phyloP scores from a whole-genome alignment of 2,113 vertebrate genomes.

The Xyrauchen texanus region DNA sequence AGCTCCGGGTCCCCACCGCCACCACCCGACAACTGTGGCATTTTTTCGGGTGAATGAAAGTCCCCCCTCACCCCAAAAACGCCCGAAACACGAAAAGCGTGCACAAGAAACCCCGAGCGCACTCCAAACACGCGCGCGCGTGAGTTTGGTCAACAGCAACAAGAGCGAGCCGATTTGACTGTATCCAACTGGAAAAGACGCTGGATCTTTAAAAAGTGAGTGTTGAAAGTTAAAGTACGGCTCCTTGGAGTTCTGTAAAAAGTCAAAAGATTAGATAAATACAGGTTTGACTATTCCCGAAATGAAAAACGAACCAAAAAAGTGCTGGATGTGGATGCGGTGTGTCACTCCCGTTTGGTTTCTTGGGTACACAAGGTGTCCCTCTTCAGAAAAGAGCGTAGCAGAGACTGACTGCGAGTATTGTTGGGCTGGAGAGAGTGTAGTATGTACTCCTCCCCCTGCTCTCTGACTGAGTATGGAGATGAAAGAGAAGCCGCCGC shows the following conservation, averaged over 20 bases:
- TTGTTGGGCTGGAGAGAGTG: constrained; percentile 31
- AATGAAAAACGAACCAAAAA: background rate
- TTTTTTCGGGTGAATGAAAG: constrained; percentile 63
- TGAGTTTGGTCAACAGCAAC: background rate
- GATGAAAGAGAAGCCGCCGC: constrained; percentile 88
- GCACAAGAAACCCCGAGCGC: constrained; percentile 32
- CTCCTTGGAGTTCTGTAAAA: background rate
- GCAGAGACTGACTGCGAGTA: constrained; percentile 31
- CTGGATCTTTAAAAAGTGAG: no score
- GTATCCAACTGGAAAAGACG: no score
- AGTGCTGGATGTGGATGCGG: constrained; percentile 11
- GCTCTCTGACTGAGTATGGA: constrained; percentile 65
- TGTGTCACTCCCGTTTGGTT: constrained; percentile 31
- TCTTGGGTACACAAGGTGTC: constrained; percentile 24
- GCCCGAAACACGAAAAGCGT: background rate
- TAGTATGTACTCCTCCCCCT: constrained; percentile 58
- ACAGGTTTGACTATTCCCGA: background rate
- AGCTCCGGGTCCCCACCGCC: constrained; percentile 91
- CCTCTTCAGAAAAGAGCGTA: constrained; percentile 22
- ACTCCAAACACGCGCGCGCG: background rate
- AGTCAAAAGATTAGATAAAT: background rate
- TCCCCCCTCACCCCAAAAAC: constrained; percentile 41
- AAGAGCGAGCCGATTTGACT: no score
- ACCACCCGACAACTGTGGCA: constrained; percentile 89
- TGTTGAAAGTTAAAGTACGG: no score